Evolutionary conservation across 2,888 invertebrate genomes (phyloP).

Genomic region (Hetaerina titia): DNA sequence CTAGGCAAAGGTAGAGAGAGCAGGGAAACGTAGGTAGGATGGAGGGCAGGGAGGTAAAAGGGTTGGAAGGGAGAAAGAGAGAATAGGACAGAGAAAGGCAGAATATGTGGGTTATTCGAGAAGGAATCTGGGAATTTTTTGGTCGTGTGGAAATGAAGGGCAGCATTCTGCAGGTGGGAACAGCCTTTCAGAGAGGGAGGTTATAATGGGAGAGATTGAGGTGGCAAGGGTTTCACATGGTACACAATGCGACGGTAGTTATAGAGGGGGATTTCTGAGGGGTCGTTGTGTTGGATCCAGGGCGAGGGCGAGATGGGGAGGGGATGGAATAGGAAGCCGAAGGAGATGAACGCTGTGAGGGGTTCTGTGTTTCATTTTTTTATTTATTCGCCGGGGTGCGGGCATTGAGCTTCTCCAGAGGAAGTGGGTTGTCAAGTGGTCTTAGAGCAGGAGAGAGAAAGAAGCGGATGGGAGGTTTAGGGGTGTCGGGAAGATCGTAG

Average conservation of each 20-base stretch:
- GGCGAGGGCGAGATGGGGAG: background rate
- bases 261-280: background rate
- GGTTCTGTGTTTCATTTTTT: background rate
- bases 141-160: background rate
- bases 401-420: background rate
- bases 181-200: background rate
- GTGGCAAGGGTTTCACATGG: background rate
- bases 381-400: background rate
- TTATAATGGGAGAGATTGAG: background rate
- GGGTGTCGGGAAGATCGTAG: background rate
- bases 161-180: background rate
- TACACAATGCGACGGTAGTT: background rate
- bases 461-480: background rate
- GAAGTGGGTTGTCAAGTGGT: conserved; percentile 27
- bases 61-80: background rate
- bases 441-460: background rate
- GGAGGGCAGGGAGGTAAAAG: background rate
- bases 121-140: background rate
- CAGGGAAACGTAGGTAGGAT: background rate
- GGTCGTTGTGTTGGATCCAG: background rate
- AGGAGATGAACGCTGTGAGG: background rate
- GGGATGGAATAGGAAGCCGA: background rate
- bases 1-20: background rate
- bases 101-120: background rate
- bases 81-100: background rate